A percentile compares a stretch with the other conserved stretches of the same genome.
phyloP scores from a whole-genome alignment of 1,140 invertebrate species.

The Drosophila guanche region DNA sequence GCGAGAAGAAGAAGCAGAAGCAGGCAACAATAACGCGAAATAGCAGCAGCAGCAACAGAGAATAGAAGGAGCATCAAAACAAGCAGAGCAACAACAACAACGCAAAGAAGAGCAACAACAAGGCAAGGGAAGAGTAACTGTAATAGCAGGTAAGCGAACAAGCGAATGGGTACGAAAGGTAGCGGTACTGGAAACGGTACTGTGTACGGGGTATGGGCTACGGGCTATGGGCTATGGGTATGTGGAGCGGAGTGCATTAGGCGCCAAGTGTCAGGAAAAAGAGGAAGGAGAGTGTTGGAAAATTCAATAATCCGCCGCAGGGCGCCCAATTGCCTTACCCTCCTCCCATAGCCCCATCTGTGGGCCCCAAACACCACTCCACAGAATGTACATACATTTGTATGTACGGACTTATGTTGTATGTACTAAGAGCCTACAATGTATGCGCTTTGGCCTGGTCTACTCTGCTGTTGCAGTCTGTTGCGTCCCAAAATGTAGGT shows the following conservation, averaged over 20 bases:
- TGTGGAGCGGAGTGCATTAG: conserved; percentile 56
- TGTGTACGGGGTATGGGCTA: not conserved
- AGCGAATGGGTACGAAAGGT: not conserved
- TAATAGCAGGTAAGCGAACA: not conserved
- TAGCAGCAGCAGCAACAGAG: conserved; percentile 15
- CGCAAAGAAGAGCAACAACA: too few relatives aligned
- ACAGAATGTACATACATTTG: conserved; percentile 51
- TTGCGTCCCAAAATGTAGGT: conserved; percentile 73
- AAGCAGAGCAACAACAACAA: too few relatives aligned
- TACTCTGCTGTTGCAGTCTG: conserved; percentile 45
- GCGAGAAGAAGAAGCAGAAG: not conserved
- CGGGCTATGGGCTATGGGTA: too few relatives aligned
- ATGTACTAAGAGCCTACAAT: conserved; percentile 9
- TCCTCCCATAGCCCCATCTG: conserved; percentile 15
- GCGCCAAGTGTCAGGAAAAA: conserved; percentile 66
- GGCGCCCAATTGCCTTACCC: conserved; percentile 47
- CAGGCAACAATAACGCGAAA: conserved; percentile 3
- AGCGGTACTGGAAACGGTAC: too few relatives aligned
- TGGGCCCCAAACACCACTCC: conserved; percentile 17
- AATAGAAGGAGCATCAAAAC: conserved; percentile 22
- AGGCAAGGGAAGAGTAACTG: too few relatives aligned
- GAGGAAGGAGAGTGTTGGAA: conserved; percentile 67
- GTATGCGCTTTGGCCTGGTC: conserved; percentile 5
- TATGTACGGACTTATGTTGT: conserved; percentile 22
- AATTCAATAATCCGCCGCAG: conserved; percentile 79